phyloP scores from a whole-genome alignment of 2,797 vertebrate genomes.

The Semaprochilodus insignis region DNA sequence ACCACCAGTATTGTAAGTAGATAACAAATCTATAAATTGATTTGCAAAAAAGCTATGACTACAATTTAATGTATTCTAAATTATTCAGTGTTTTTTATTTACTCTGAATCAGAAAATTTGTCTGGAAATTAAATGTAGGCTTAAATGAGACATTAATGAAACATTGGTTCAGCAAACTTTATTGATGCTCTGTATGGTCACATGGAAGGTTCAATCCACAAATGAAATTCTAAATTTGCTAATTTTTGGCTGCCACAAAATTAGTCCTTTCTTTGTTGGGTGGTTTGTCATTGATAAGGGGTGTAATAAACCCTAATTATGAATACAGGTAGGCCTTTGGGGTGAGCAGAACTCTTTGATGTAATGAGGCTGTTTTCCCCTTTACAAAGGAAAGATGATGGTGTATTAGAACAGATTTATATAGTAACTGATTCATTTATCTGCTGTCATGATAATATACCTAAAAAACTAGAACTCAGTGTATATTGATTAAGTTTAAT shows the following conservation, averaged over 20 bases:
- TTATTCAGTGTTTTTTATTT: too few species aligned
- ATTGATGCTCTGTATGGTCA: too few species aligned
- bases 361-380: not conserved
- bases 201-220: too few species aligned
- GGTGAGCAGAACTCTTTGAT: not conserved
- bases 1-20: too few species aligned
- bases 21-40: too few species aligned
- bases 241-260: not conserved
- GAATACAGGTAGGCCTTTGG: not conserved
- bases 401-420: not conserved
- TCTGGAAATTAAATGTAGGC: too few species aligned
- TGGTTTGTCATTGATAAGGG: not conserved
- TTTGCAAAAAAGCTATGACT: too few species aligned
- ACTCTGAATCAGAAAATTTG: too few species aligned
- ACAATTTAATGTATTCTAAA: too few species aligned
- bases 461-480: not conserved
- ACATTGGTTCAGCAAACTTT: too few species aligned
- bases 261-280: not conserved
- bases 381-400: not conserved
- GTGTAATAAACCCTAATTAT: not conserved
- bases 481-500: not conserved
- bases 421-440: not conserved
- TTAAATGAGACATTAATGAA: too few species aligned
- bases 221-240: too few species aligned
- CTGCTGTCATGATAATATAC: not conserved